Evolutionary conservation across 2,797 vertebrate genomes (phyloP).

Genomic region (Apodemus agrarius): DNA sequence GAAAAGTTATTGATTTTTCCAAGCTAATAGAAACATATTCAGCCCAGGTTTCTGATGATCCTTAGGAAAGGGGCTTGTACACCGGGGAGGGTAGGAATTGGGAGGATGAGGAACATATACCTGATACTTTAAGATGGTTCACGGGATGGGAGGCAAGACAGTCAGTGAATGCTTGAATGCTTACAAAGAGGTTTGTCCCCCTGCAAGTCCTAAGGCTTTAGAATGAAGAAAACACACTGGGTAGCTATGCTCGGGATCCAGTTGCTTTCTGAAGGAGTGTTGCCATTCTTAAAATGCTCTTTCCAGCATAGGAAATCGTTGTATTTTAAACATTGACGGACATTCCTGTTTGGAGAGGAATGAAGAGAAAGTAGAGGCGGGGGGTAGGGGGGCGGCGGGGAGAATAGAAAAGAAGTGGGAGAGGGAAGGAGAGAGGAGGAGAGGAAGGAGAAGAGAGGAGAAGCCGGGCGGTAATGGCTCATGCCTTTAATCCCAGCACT

Average conservation of each 20-base stretch:
- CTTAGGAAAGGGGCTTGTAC: neutral
- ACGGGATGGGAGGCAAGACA: neutral
- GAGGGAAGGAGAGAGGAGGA: too few relatives aligned
- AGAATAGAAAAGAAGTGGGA: too few relatives aligned
- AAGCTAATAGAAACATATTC: neutral
- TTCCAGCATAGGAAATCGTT: neutral
- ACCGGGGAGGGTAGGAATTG: neutral
- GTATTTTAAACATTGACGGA: slow-evolving; percentile 10
- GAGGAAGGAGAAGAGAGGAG: too few relatives aligned
- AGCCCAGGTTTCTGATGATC: neutral
- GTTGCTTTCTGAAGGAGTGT: slow-evolving; percentile 11
- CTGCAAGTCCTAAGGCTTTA: neutral
- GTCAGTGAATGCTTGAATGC: neutral
- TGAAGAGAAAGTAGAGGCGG: neutral
- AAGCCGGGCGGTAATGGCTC: too few relatives aligned
- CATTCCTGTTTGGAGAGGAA: neutral
- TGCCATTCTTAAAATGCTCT: slow-evolving; percentile 39
- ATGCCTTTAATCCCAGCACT: too few relatives aligned
- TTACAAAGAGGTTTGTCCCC: neutral
- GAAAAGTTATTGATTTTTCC: slow-evolving; percentile 44
- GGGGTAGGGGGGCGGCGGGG: too few relatives aligned
- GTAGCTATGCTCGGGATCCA: neutral
- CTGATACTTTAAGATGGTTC: neutral
- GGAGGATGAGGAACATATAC: neutral
- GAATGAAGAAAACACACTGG: neutral